Evolutionary conservation across 2,797 vertebrate genomes (phyloP), one percentile per base, ranked within the genome.

Genomic region (Stomatorhinus walkeri): DNA sequence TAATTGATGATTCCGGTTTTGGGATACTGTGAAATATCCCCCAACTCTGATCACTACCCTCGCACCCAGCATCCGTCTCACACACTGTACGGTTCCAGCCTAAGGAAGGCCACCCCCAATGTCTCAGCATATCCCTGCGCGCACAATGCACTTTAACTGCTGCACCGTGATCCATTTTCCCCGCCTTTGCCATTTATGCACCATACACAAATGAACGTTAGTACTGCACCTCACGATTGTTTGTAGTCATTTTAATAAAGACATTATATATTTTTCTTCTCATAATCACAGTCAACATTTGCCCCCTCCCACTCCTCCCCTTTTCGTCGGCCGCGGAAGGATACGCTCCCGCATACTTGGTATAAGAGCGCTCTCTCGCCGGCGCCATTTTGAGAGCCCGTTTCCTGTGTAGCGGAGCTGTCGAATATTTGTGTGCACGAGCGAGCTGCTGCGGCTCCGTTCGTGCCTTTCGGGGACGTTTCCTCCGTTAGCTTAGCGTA

Each of bases 351-450:
- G 90, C 90, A 89, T 92, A 93, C 94, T 90, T 88, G 24, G 68
- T 92, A 93, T 93, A 92, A 93, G 92, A 92, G 87, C 89, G 89
- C 88, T 90, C 88, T 91, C 91, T 88, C 87, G 91, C 32, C 68
- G 92, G 87, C 93, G 96, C 96, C 96, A 97, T 96, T 96, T 97
- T 96, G 94, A 94, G 93, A 93, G 92, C 93, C 90, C 92, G 91
- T 89, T 91, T 92, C 92, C 92, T 91, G 91, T 87, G 89, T 68
- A 83, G 94, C 94, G 94, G 94, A 94, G 94, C 94, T 46, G 76
- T 81, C 40, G 76, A 46, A n/a, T 43, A 8, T 1, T 40, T 3
- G 40, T 49, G 40, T 92, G 93, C 83, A 91, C 92, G 93, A 91
- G 19, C 36, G 49, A 43, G 22, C 12, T 92, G 91, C 91, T 89